These are phyloP conservation scores for Syngnathus scovelli DNA, from an alignment of 2,113 vertebrate species.

Conservation along the genomic window DNA sequence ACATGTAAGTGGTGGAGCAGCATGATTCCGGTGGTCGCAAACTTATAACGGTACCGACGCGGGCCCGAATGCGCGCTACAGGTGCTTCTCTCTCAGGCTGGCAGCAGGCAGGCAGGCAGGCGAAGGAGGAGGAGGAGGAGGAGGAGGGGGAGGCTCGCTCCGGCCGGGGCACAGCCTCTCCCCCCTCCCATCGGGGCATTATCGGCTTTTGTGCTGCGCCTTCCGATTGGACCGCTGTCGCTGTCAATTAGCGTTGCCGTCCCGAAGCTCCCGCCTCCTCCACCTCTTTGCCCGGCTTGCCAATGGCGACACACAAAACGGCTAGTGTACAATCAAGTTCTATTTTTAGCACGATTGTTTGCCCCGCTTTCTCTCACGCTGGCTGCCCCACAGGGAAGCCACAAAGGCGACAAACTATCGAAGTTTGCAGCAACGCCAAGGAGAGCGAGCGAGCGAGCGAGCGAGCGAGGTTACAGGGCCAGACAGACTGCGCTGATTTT, in stretches of 20 bases:
- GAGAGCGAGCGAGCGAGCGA: too few relatives aligned
- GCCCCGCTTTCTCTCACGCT: slow-evolving; percentile 1
- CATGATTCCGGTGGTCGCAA: slow-evolving; percentile 25
- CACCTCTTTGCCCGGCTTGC: not conserved
- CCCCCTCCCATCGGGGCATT: slow-evolving; percentile 9
- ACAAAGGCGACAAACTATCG: not conserved
- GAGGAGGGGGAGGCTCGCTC: not conserved
- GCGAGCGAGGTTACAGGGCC: too few relatives aligned
- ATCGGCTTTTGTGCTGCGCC: slow-evolving; percentile 33
- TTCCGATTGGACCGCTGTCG: slow-evolving; percentile 32
- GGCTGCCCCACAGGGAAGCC: slow-evolving; percentile 1
- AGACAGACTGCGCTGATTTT: too few relatives aligned
- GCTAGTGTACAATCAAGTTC: not conserved
- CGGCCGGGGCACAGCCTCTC: not conserved
- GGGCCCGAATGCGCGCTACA: slow-evolving; percentile 34
- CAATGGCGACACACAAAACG: not conserved
- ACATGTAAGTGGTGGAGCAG: not conserved
- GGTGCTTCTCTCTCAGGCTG: slow-evolving; percentile 35
- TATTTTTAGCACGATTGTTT: slow-evolving; percentile 20
- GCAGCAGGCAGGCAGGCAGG: too few relatives aligned
- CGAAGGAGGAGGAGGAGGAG: too few relatives aligned
- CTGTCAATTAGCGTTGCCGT: slow-evolving; percentile 40
- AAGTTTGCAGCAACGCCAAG: not conserved
- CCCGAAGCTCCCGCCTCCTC: slow-evolving; percentile 2
- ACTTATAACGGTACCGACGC: slow-evolving; percentile 1